Evolutionary conservation across 2,113 vertebrate species (phyloP).

Genomic region (Emberiza fucata): DNA sequence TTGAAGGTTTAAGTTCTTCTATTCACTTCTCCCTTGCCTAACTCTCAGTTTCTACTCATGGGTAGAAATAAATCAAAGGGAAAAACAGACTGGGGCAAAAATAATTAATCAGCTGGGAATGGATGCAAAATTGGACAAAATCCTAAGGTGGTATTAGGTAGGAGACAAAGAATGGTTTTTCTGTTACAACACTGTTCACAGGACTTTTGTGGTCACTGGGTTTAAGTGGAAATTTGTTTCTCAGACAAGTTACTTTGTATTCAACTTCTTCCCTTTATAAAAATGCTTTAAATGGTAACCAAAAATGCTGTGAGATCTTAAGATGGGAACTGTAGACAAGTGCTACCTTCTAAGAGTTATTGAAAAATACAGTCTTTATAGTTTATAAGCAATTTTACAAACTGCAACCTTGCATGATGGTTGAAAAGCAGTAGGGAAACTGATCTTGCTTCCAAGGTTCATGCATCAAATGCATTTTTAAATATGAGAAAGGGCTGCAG

Average conservation of each 20-base stretch:
- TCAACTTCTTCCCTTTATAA: background rate
- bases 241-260: background rate
- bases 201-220: background rate
- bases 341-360: background rate
- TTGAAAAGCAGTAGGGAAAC: background rate
- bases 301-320: background rate
- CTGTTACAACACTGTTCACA: background rate
- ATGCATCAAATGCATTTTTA: background rate
- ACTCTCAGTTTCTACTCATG: background rate
- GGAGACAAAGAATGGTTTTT: background rate
- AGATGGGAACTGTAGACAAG: background rate
- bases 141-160: background rate
- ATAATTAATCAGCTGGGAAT: background rate
- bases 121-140: background rate
- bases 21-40: background rate
- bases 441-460: background rate
- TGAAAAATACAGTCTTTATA: background rate
- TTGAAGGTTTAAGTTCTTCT: background rate
- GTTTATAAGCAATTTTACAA: background rate
- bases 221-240: background rate
- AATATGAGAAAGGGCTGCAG: background rate
- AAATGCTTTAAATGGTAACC: background rate
- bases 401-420: background rate
- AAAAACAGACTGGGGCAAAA: fast-evolving
- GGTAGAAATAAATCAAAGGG: background rate